These are phyloP conservation scores for Steromphala cineraria DNA, from an alignment of 2,888 invertebrate species.

Conservation along the genomic window DNA sequence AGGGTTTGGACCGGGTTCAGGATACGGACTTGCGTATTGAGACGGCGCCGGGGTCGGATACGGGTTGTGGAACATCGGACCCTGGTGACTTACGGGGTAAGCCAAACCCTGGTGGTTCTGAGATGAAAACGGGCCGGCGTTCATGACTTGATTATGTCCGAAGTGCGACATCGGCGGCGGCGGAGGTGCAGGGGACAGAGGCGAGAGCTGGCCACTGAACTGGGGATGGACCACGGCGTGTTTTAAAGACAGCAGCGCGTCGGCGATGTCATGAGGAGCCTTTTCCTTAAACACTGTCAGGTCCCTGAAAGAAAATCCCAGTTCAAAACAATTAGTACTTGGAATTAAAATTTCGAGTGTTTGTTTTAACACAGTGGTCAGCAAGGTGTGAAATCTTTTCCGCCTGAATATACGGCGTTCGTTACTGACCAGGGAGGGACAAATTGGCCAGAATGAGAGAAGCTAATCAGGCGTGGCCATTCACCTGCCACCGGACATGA, in stretches of 20 bases:
- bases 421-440: background rate
- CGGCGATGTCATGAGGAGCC: constrained; percentile 83
- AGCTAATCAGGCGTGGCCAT: background rate
- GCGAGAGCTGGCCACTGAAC: constrained; percentile 75
- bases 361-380: background rate
- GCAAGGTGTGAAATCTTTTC: background rate
- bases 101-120: constrained; percentile 33
- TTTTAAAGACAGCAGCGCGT: constrained; percentile 90
- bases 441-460: constrained; percentile 8
- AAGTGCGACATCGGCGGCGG: constrained; percentile 51
- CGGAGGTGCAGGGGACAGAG: constrained; percentile 47
- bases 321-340: background rate
- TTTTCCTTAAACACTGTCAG: constrained; percentile 71
- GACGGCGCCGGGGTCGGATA: constrained; percentile 45
- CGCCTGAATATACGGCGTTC: background rate
- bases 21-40: constrained; percentile 48
- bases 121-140: constrained; percentile 11
- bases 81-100: constrained; percentile 52
- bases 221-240: constrained; percentile 89
- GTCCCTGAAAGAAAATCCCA: constrained; percentile 58
- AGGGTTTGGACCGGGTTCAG: constrained; percentile 51
- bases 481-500: background rate
- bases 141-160: constrained; percentile 36
- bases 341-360: constrained; percentile 1
- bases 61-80: constrained; percentile 46